Conservation (phyloP, 1,140 invertebrate species). For the Akabosia matsudoensis region DNA sequence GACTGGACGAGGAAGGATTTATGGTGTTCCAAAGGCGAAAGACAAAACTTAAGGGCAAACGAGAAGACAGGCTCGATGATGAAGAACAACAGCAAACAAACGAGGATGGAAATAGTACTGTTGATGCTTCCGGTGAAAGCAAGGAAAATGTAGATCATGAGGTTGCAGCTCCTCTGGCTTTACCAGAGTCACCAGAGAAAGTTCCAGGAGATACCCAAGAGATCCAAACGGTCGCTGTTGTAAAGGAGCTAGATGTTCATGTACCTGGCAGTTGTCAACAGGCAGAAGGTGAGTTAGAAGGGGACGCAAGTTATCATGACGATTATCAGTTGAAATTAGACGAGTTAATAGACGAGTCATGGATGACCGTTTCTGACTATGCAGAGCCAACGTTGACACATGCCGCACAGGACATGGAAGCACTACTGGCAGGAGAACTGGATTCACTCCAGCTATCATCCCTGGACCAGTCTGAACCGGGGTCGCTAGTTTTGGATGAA, state of each 20-base stretch:
- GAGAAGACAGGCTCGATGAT: background rate
- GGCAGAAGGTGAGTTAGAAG: conserved; percentile 15
- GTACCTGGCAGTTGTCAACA: background rate
- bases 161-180: background rate
- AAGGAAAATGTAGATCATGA: background rate
- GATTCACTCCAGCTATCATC: background rate
- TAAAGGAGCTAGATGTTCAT: background rate
- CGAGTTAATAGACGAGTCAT: background rate
- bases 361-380: conserved; percentile 22
- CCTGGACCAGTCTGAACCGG: background rate
- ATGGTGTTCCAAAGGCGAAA: background rate
- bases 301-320: background rate
- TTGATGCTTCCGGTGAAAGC: background rate
- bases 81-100: background rate
- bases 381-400: conserved; percentile 30
- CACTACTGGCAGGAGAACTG: conserved; percentile 26
- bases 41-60: background rate
- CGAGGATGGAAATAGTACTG: background rate
- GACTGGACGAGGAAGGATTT: background rate
- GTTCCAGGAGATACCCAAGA: background rate
- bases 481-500: background rate
- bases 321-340: background rate
- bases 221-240: background rate
- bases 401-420: conserved; percentile 31
- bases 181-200: background rate